Conservation (phyloP, 1,140 invertebrate species). For the Solenopsis fugax region DNA sequence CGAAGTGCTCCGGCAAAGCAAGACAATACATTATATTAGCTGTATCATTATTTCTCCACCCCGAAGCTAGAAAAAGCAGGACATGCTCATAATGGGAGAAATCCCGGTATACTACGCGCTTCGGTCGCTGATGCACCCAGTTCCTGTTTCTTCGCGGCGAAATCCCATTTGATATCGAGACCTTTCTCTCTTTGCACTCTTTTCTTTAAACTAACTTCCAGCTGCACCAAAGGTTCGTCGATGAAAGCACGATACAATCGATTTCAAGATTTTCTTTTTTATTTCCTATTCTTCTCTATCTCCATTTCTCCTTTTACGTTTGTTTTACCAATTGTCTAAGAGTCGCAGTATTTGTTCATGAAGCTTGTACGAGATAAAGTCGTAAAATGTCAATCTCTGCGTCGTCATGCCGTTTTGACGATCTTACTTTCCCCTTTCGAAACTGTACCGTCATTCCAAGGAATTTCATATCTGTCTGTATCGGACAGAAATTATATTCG, state of each 20-base stretch:
- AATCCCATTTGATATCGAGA: slow-evolving; percentile 45
- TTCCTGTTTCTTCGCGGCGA: slow-evolving; percentile 49
- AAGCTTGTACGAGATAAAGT: background rate
- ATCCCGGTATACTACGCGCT: slow-evolving; percentile 75
- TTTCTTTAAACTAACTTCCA: slow-evolving; percentile 47
- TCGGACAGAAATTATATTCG: background rate
- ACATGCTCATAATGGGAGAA: slow-evolving; percentile 82
- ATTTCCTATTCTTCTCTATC: background rate
- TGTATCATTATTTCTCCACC: slow-evolving; percentile 83
- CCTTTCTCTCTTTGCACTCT: slow-evolving; percentile 10
- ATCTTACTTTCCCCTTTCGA: slow-evolving; percentile 4
- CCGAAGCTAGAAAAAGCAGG: slow-evolving; percentile 79
- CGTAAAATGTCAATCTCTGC: background rate
- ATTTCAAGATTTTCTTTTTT: background rate
- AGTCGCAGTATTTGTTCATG: background rate
- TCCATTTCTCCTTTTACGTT: background rate
- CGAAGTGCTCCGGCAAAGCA: slow-evolving; percentile 79
- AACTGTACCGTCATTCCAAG: background rate
- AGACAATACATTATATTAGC: slow-evolving; percentile 84
- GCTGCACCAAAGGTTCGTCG: slow-evolving; percentile 25
- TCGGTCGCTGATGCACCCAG: slow-evolving; percentile 21
- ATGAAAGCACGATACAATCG: slow-evolving; percentile 36
- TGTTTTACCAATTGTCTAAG: slow-evolving; percentile 7
- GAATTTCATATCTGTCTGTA: slow-evolving; percentile 1
- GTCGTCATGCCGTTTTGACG: background rate